Percentiles rank a stretch among this genome's conserved stretches.
These are phyloP conservation scores for Agapornis roseicollis DNA, from an alignment of 2,113 vertebrate species.

Conservation along the genomic window DNA sequence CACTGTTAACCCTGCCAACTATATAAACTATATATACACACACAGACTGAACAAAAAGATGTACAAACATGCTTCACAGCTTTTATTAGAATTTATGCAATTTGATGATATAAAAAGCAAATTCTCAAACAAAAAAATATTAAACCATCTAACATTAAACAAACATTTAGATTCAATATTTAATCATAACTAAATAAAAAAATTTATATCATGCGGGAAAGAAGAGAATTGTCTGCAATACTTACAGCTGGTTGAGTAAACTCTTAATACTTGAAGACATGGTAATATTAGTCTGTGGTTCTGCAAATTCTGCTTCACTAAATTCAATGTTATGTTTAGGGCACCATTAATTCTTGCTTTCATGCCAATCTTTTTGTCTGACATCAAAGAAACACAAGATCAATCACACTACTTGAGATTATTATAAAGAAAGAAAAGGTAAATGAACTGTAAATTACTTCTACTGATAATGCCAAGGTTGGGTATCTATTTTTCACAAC, in stretches of 20 bases:
- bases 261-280: conserved; percentile 92
- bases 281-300: conserved; percentile 89
- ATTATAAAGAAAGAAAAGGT: neutral
- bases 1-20: neutral
- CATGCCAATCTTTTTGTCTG: conserved; percentile 96
- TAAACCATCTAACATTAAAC: neutral
- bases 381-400: conserved; percentile 17
- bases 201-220: neutral
- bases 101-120: neutral
- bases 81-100: neutral
- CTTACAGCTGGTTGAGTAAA: conserved; percentile 93
- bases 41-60: neutral
- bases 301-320: conserved; percentile 92
- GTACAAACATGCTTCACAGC: neutral
- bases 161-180: neutral
- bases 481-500: neutral
- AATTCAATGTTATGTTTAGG: conserved; percentile 84
- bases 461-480: neutral
- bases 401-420: neutral
- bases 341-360: conserved; percentile 92
- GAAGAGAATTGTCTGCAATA: conserved; percentile 35
- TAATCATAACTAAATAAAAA: neutral
- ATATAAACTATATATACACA: neutral
- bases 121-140: neutral
- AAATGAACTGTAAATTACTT: neutral